These are phyloP conservation scores for Salvator merianae DNA, from an alignment of 2,113 vertebrate species.

Conservation along the genomic window DNA sequence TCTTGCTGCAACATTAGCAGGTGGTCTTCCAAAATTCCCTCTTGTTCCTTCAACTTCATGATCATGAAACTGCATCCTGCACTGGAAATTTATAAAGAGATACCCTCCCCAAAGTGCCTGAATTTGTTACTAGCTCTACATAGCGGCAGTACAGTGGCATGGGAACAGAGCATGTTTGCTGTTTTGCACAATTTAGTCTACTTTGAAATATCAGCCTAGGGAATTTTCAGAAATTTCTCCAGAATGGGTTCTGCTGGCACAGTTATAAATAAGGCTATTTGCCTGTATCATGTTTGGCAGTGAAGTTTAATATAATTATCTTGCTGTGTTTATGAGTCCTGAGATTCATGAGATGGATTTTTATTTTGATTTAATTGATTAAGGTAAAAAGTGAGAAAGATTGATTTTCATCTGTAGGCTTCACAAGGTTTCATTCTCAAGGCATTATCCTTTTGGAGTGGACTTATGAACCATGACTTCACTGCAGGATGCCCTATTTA, in stretches of 20 bases:
- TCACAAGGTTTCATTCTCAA: slow-evolving; percentile 5
- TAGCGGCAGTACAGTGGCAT: neutral
- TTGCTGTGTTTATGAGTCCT: slow-evolving; percentile 30
- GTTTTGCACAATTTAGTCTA: neutral
- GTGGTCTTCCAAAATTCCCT: neutral
- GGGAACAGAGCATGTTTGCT: neutral
- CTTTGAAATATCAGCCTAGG: fast-evolving
- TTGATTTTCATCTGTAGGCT: neutral
- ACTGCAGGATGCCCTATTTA: fast-evolving
- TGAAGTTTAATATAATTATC: slow-evolving; percentile 31
- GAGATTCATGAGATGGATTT: slow-evolving; percentile 49
- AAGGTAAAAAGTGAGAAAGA: slow-evolving; percentile 23
- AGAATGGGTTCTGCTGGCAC: neutral
- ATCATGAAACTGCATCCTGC: neutral
- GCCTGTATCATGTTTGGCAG: slow-evolving; percentile 26
- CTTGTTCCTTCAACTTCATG: neutral
- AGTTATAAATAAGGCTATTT: neutral
- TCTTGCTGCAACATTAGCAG: neutral
- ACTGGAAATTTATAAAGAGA: fast-evolving
- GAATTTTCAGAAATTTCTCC: neutral
- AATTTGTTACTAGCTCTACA: neutral
- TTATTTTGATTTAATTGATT: slow-evolving; percentile 2
- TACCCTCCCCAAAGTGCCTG: fast-evolving
- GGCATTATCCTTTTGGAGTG: neutral
- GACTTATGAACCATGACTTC: neutral